Evolutionary conservation across 1,140 invertebrate species (phyloP).

Genomic region (Drosophila pachea): DNA sequence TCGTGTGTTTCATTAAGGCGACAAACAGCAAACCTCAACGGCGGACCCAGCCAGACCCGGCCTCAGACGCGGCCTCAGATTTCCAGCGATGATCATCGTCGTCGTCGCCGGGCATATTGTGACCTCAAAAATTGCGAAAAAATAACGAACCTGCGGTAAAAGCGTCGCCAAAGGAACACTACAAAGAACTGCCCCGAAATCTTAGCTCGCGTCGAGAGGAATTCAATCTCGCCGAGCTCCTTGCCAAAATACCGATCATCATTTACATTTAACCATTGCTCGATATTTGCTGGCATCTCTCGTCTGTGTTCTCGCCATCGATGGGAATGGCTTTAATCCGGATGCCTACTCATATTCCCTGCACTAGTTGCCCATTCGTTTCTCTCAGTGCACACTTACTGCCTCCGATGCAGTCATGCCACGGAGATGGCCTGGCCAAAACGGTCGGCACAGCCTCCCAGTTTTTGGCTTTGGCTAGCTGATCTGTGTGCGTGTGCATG

Average conservation of each 20-base stretch:
- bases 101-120: conserved; percentile 65
- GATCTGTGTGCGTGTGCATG: conserved; percentile 1
- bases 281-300: no score
- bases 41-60: conserved; percentile 47
- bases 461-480: conserved; percentile 31
- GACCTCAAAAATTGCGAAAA: conserved; percentile 72
- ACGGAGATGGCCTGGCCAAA: conserved; percentile 57
- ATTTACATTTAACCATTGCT: no score
- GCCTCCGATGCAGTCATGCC: conserved; percentile 44
- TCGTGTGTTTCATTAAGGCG: conserved; percentile 77
- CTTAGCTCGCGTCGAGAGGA: no score
- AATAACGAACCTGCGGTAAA: conserved; percentile 78
- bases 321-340: no score
- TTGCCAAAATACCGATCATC: no score
- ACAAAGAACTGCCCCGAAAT: conserved; percentile 5
- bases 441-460: conserved; percentile 60
- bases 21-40: conserved; percentile 68
- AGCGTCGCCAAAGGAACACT: conserved; percentile 73
- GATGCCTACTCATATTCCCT: no score
- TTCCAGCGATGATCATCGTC: conserved; percentile 71
- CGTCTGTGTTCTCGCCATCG: no score
- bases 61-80: conserved; percentile 64
- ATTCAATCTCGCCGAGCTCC: no score
- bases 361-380: neutral
- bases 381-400: conserved; percentile 39